Percentiles rank a stretch among this genome's conserved stretches.
Conservation (phyloP, 2,888 invertebrate genomes). For the Spodoptera picta region DNA sequence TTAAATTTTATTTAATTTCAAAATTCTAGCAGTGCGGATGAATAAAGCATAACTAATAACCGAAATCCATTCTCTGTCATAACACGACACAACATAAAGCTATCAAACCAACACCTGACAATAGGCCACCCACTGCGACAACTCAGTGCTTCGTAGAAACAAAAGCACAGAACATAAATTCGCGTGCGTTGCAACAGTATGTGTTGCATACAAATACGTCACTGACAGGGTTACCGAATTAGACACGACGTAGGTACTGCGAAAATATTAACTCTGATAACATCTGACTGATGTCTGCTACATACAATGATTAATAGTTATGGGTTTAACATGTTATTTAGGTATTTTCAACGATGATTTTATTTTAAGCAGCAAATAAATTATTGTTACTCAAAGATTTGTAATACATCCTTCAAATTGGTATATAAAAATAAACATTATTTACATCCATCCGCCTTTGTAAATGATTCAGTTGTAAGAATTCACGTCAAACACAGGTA, state of each 20-base stretch:
- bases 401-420: too few species aligned
- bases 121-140: slow-evolving; percentile 74
- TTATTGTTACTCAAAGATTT: too few species aligned
- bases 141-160: slow-evolving; percentile 73
- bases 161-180: slow-evolving; percentile 74
- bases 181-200: slow-evolving; percentile 61
- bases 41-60: slow-evolving; percentile 21
- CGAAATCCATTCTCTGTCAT: slow-evolving; percentile 38
- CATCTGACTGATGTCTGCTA: slow-evolving; percentile 8
- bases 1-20: neutral
- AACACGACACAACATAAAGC: slow-evolving; percentile 43
- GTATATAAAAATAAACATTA: too few species aligned
- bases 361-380: too few species aligned
- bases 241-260: slow-evolving; percentile 21
- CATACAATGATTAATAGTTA: slow-evolving; percentile 10
- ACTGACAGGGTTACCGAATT: slow-evolving; percentile 51
- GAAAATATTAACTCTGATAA: slow-evolving; percentile 42
- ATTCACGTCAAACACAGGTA: neutral
- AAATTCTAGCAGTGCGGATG: slow-evolving; percentile 8
- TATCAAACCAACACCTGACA: slow-evolving; percentile 62
- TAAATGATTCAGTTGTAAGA: neutral
- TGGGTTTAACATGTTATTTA: neutral
- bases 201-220: slow-evolving; percentile 72
- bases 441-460: too few species aligned
- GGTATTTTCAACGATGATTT: too few species aligned